Evolutionary conservation across 2,113 vertebrate species (phyloP).

Genomic region (Hippocampus guttulatus): DNA sequence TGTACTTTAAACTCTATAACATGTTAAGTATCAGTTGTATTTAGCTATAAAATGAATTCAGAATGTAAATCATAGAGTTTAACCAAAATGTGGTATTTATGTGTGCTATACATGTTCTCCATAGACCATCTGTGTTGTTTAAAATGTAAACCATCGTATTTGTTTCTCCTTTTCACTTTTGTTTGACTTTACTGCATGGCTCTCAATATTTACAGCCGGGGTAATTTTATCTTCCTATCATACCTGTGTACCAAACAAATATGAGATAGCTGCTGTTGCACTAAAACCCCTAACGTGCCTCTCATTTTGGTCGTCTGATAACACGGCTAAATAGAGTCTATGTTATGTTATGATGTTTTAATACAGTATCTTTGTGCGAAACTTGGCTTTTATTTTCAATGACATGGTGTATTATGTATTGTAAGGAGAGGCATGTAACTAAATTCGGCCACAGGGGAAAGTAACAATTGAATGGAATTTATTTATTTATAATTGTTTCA

Average conservation of each 20-base stretch:
- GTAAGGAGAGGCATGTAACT: not conserved
- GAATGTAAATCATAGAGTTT: not conserved
- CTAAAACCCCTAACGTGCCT: not conserved
- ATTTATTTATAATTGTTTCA: not conserved
- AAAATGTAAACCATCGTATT: constrained; percentile 4
- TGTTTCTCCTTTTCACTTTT: constrained; percentile 1
- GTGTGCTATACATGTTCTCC: not conserved
- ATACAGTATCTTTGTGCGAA: not conserved
- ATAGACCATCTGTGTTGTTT: constrained; percentile 4
- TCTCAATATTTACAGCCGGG: not conserved
- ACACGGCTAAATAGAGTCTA: constrained; percentile 24
- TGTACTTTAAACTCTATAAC: not conserved
- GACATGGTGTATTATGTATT: not conserved
- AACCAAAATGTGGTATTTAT: constrained; percentile 10
- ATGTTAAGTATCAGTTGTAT: not conserved
- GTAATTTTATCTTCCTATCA: not conserved
- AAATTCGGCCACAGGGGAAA: not conserved
- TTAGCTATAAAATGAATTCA: not conserved
- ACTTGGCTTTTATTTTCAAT: not conserved
- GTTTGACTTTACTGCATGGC: constrained; percentile 1
- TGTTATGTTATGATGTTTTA: constrained; percentile 20
- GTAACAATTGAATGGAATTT: not conserved
- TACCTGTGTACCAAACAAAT: not conserved
- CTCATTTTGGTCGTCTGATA: not conserved
- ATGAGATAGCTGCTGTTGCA: constrained; percentile 8